phyloP scores from a whole-genome alignment of 1,140 invertebrate genomes.

The Sinella curviseta region DNA sequence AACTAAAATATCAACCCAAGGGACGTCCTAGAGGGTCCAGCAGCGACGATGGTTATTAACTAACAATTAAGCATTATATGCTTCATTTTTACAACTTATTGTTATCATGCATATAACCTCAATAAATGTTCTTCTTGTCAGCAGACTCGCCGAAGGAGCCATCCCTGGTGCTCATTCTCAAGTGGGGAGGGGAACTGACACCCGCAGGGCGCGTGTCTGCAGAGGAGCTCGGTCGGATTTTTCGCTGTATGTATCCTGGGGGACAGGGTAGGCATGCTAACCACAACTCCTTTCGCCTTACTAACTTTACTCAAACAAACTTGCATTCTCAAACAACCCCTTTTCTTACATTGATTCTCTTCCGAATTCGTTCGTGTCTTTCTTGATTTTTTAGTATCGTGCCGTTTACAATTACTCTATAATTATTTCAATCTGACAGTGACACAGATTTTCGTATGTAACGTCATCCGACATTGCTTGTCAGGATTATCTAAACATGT shows the following conservation, averaged over 20 bases:
- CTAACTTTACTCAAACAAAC: slow-evolving; percentile 12
- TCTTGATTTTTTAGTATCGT: background rate
- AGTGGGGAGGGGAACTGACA: slow-evolving; percentile 99
- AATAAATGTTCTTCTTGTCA: background rate
- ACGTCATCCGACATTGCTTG: too few species aligned
- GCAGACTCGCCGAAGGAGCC: slow-evolving; percentile 80
- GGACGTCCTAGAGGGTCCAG: slow-evolving; percentile 88
- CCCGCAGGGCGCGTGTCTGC: slow-evolving; percentile 91
- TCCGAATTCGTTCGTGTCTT: background rate
- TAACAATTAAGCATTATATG: slow-evolving; percentile 36
- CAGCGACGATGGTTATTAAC: slow-evolving; percentile 88
- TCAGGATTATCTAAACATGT: too few species aligned
- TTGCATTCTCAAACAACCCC: background rate
- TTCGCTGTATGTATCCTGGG: slow-evolving; percentile 86
- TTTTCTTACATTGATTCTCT: background rate
- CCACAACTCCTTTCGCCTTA: background rate
- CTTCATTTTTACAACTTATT: slow-evolving; percentile 46
- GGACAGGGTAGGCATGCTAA: slow-evolving; percentile 67
- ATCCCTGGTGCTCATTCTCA: slow-evolving; percentile 90
- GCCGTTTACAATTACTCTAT: too few species aligned
- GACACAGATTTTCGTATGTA: too few species aligned
- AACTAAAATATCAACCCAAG: slow-evolving; percentile 98
- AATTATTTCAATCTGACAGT: too few species aligned
- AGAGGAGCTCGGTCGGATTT: slow-evolving; percentile 95
- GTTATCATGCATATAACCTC: slow-evolving; percentile 9